Evolutionary conservation across 1,140 invertebrate genomes (phyloP).

Genomic region (Sweltsa coloradensis): DNA sequence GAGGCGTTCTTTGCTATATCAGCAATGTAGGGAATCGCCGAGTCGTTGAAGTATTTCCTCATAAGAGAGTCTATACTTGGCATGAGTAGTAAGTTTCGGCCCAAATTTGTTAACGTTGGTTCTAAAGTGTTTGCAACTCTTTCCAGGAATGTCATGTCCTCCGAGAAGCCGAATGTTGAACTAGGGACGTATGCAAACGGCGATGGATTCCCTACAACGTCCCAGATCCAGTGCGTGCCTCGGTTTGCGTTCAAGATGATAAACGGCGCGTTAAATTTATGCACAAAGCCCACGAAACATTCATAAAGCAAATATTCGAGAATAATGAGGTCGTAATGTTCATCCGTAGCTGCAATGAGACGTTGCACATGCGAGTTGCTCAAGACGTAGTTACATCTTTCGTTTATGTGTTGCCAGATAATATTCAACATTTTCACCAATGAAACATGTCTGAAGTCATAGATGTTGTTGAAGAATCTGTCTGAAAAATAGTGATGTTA

Average conservation of each 20-base stretch:
- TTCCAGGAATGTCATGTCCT: slow-evolving; percentile 26
- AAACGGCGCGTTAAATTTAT: slow-evolving; percentile 28
- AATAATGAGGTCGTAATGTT: slow-evolving; percentile 32
- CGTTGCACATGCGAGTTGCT: too few species aligned
- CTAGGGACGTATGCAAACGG: slow-evolving; percentile 29
- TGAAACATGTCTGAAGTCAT: too few species aligned
- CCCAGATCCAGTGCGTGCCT: slow-evolving; percentile 26
- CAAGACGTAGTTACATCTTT: too few species aligned
- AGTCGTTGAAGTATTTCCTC: slow-evolving; percentile 11
- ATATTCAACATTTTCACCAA: too few species aligned
- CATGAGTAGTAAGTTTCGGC: not conserved
- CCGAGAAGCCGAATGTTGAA: slow-evolving; percentile 21
- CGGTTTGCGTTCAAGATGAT: slow-evolving; percentile 25
- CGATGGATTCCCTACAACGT: slow-evolving; percentile 25
- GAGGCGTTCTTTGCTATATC: slow-evolving; percentile 23
- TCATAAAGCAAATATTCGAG: slow-evolving; percentile 30
- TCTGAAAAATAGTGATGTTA: too few species aligned
- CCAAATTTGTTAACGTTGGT: not conserved
- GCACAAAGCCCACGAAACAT: slow-evolving; percentile 26
- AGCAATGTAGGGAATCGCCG: slow-evolving; percentile 15
- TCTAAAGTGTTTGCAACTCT: slow-evolving; percentile 5
- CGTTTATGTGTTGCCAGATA: too few species aligned
- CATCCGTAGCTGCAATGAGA: too few species aligned
- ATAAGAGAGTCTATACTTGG: slow-evolving; percentile 15
- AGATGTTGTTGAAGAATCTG: too few species aligned